These are phyloP conservation scores for Ictalurus punctatus DNA, from an alignment of 2,113 vertebrate genomes.

Conservation along the genomic window DNA sequence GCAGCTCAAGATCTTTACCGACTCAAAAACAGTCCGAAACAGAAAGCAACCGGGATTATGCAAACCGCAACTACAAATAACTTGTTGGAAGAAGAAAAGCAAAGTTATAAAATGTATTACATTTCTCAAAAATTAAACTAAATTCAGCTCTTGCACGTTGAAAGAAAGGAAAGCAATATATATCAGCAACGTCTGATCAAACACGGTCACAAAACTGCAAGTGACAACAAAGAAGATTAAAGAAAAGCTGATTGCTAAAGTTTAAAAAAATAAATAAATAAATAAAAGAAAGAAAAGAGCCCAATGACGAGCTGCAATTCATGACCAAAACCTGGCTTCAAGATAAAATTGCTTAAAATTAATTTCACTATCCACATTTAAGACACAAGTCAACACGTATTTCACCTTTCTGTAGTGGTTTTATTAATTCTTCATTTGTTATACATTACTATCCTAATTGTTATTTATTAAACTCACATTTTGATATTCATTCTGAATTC, in stretches of 20 bases:
- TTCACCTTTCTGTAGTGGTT: background rate
- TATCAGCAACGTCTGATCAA: background rate
- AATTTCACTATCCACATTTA: background rate
- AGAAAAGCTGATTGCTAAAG: background rate
- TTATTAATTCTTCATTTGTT: background rate
- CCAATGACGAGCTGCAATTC: background rate
- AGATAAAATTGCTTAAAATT: background rate
- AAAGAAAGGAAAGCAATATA: background rate
- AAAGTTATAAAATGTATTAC: background rate
- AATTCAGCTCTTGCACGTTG: background rate
- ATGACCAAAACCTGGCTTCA: background rate
- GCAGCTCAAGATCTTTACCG: background rate
- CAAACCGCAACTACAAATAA: background rate
- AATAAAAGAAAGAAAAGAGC: no score
- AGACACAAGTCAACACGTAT: background rate
- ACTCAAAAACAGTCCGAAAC: constrained; percentile 2
- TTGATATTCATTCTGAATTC: background rate
- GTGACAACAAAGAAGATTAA: background rate
- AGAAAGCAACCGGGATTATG: background rate
- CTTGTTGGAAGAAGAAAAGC: background rate
- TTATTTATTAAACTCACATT: background rate
- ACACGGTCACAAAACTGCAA: background rate
- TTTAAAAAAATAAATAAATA: background rate
- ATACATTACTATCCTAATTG: background rate
- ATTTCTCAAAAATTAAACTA: background rate